These are phyloP conservation scores for silkworm (Bombyx mori) DNA, from an alignment of 1,140 invertebrate species.

Conservation along the genomic window ASM3026992v2 NC_085112.1:6014001-6014500, in stretches of 20 bases:
- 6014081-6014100: slow-evolving; percentile 2
- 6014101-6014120: slow-evolving; percentile 46
- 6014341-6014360: slow-evolving; percentile 7
- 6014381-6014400: slow-evolving; percentile 6
- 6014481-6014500: too few species aligned
- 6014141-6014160: slow-evolving; percentile 51
- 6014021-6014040: too few species aligned
- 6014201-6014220: slow-evolving; percentile 60
- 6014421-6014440: too few species aligned
- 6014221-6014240: slow-evolving; percentile 53
- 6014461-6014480: too few species aligned
- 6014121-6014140: slow-evolving; percentile 40
- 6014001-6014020: too few species aligned
- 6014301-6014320: slow-evolving; percentile 23
- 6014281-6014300: slow-evolving; percentile 33
- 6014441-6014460: too few species aligned
- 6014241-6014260: slow-evolving; percentile 40
- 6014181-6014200: slow-evolving; percentile 60
- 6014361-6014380: slow-evolving; percentile 26
- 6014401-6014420: too few species aligned
- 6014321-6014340: slow-evolving; percentile 12
- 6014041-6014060: too few species aligned
- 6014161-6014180: slow-evolving; percentile 57
- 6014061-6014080: not conserved
- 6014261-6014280: slow-evolving; percentile 31